Percentiles rank a stretch among this genome's conserved stretches.
Conservation (phyloP, 2,113 vertebrate genomes). For the Gymnorhina tibicen region DNA sequence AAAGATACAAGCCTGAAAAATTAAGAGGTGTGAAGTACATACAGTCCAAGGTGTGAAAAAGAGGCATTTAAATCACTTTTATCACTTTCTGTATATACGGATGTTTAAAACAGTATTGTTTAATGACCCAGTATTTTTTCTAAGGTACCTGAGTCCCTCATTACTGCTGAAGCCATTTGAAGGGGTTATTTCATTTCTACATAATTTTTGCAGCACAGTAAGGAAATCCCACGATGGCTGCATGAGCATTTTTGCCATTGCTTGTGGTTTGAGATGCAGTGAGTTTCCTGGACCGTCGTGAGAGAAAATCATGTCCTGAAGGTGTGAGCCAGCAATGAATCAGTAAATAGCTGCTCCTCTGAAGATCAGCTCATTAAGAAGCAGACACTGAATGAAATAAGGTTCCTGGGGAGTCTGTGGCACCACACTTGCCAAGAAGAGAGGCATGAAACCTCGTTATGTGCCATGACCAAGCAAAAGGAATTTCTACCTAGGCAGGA, state of each 20-base stretch:
- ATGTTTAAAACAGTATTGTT: not conserved
- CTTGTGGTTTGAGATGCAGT: not conserved
- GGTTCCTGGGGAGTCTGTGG: not conserved
- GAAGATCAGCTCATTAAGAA: not conserved
- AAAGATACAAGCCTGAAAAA: not conserved
- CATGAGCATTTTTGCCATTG: not conserved
- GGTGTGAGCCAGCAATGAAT: not conserved
- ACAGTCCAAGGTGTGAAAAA: not conserved
- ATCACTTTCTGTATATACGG: not conserved
- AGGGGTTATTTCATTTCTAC: not conserved
- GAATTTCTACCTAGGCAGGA: slow-evolving; percentile 22
- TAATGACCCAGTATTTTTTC: not conserved
- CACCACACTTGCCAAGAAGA: not conserved
- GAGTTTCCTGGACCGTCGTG: not conserved
- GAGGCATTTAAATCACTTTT: not conserved
- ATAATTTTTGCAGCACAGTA: not conserved
- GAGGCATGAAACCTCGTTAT: slow-evolving; percentile 13
- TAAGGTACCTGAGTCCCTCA: not conserved
- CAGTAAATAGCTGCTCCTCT: not conserved
- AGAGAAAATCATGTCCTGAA: not conserved
- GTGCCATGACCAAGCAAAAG: slow-evolving; percentile 29
- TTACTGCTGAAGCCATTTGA: not conserved
- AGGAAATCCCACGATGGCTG: not conserved
- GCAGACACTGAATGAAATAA: slow-evolving; percentile 23
- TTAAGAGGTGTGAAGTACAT: not conserved